These are phyloP conservation scores for Corythoichthys intestinalis DNA, from an alignment of 2,113 vertebrate species.

Conservation along the genomic window DNA sequence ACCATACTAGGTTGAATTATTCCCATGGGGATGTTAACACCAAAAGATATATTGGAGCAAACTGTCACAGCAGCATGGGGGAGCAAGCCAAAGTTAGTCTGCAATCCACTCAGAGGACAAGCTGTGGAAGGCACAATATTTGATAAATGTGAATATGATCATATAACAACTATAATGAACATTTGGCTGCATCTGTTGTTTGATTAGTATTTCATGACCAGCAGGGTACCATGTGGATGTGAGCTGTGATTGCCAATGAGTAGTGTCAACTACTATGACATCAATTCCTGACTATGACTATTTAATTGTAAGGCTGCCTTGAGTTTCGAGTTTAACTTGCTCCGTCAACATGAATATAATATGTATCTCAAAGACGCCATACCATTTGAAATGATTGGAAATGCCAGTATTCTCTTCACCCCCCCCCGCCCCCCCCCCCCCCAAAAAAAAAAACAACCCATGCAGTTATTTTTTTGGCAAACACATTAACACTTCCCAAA, in stretches of 20 bases:
- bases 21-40: constrained; percentile 36
- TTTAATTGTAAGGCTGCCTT: not conserved
- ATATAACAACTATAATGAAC: constrained; percentile 1
- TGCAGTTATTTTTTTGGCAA: too few species aligned
- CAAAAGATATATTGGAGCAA: constrained; percentile 1
- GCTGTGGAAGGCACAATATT: constrained; percentile 12
- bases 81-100: constrained; percentile 29
- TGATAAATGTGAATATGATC: not conserved
- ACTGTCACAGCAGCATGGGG: constrained; percentile 39
- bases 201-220: constrained; percentile 25
- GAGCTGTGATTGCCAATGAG: not conserved
- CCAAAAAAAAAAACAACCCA: not conserved
- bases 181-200: constrained; percentile 21
- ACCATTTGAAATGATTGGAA: not conserved
- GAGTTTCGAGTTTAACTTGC: not conserved
- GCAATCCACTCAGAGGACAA: constrained; percentile 7
- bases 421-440: too few species aligned
- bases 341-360: not conserved
- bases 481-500: too few species aligned
- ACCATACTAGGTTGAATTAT: constrained; percentile 50
- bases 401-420: not conserved
- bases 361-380: not conserved
- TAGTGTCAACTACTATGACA: constrained; percentile 11
- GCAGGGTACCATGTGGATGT: constrained; percentile 4
- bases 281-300: not conserved